Evolutionary conservation across 2,888 invertebrate species (phyloP), one percentile per base, ranked within the genome.

Genomic region (Macroteleia sp.): DNA sequence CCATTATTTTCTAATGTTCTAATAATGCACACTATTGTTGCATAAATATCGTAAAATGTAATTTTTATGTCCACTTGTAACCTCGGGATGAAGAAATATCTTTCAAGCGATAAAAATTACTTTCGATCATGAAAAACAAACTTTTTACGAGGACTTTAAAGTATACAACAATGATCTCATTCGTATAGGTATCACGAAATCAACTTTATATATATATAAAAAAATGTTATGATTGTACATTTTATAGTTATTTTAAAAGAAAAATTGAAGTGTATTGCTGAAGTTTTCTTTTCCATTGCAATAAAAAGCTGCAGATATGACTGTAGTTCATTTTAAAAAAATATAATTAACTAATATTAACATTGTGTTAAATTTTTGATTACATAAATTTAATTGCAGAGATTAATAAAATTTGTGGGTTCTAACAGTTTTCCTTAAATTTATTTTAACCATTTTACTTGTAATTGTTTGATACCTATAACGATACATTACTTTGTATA

Each of bases 121-220:
- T 74, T 19, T 41, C 30, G 59, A 66, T 64, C 64, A 19, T 66
- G 59, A 66, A 66, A 50, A 59, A 66, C 66, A 64, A 74, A 66
- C 64, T 74, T 73, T 73, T 74, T 66, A 66, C 28, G 66, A 39
- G 42, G 14, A 42, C 54, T 54, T 52, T 42, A 42, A 66, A 74
- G 41, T 28, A 39, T 46, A 41, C 42, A 59, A 66, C 52, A 74
- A 59, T 59, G 48, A 41, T 67, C 25, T 12, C 12, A n/a, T 34
- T 50, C 54, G 39, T 61, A 39, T 41, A 52, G 50, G 34, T n/a
- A 54, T 56, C 41, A 20, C 28, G 42, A 59, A 73, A 64, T 73
- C 57, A 64, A 50, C 20, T 66, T 74, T 74, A 74, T 66, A 48
- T 36, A 41, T 57, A 41, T 46, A 56, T 64, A 64, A 73, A 70